phyloP scores from a whole-genome alignment of 2,888 invertebrate species.

The Sesia bembeciformis region DNA sequence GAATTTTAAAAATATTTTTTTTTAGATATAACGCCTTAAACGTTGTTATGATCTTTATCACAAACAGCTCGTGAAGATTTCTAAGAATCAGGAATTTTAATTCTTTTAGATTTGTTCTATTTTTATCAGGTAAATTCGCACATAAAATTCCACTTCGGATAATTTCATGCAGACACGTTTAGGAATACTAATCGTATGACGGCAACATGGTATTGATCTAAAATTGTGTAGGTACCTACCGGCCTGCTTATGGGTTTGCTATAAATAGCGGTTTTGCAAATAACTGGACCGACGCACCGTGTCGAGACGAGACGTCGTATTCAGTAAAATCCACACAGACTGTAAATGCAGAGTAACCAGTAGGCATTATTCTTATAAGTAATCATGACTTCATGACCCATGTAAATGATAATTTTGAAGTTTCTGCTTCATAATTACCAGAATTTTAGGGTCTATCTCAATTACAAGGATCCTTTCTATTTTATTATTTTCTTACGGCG shows the following conservation, averaged over 20 bases:
- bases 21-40: too few relatives aligned
- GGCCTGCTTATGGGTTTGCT: constrained; percentile 52
- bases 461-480: too few relatives aligned
- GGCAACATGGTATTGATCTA: constrained; percentile 11
- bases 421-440: too few relatives aligned
- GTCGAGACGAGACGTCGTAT: constrained; percentile 24
- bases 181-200: neutral
- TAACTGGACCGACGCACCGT: constrained; percentile 61
- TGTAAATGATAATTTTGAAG: too few relatives aligned
- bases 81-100: too few relatives aligned
- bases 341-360: constrained; percentile 16
- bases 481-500: too few relatives aligned
- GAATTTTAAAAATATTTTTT: too few relatives aligned
- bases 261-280: constrained; percentile 68
- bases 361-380: constrained; percentile 5
- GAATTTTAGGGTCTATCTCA: too few relatives aligned
- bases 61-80: too few relatives aligned
- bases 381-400: too few relatives aligned
- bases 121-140: neutral
- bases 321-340: constrained; percentile 34
- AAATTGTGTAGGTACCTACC: neutral
- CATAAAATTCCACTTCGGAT: neutral
- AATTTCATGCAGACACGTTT: neutral
- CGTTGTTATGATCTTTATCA: too few relatives aligned
- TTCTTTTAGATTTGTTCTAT: too few relatives aligned